Base-by-base conservation (phyloP, 2,888 invertebrate species). In the Rhagophthalmus giganteus region DNA sequence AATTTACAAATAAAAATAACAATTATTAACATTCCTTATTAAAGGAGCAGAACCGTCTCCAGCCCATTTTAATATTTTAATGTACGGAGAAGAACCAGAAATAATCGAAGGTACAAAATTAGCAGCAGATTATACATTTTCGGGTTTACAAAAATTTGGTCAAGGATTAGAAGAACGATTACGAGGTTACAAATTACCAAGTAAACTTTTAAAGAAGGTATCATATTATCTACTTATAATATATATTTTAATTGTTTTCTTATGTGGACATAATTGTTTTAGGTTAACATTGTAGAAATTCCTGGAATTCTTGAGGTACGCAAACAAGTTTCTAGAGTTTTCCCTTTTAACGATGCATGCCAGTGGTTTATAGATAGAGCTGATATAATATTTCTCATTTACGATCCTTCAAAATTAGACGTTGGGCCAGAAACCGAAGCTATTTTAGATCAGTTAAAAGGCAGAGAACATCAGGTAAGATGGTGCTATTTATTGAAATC, bases 281-380 rank as follows among this genome's bases (percentile, higher is more conserved):
- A 94, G 94, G 89, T 94, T 14, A 95, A 94, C 73, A 88, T 96
- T 68, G 93, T 96, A 37, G 96, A 96, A 80, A 95, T 94, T 70
- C 95, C 95, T 50, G 95, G 95, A 56, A 94, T 96, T 66, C 78
- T 95, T 65, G 95, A 96, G 81, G 92, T 93, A 54, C 84, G 93
- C 60, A 93, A 94, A 74, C 92, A 93, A 78, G 90, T 93, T 38
- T 94, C 94, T 38, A 84, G 94, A 40, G 84, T 93, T 51, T 95
- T 95, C 70, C 94, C 95, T 41, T 94, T 94, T 77, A 94, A 94
- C 71, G 94, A 95, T 71, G 95, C 94, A 35, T 94, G 94, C 71
- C 94, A 94, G 74, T 96, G 95, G 95, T 95, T 96, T 77, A 94
- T 95, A 68, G 94, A 95, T 76, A 84, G 94, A 55, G 94, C 95